Base-by-base conservation (phyloP, 2,113 vertebrate genomes). In the Nerophis ophidion region DNA sequence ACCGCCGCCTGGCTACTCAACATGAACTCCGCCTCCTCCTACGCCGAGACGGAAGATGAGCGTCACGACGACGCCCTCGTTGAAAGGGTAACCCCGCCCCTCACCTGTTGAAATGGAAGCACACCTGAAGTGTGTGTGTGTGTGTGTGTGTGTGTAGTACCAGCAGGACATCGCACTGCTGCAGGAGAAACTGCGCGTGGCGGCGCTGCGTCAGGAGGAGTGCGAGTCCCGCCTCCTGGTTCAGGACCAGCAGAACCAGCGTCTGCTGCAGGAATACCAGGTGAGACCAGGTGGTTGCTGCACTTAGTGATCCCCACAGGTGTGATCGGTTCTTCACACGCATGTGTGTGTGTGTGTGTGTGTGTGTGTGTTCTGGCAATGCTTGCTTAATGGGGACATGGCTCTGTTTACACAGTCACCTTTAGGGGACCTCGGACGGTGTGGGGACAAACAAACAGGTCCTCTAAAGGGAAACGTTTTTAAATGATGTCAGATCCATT, bases 1-100 rank as follows among this genome's bases (percentile, higher is more conserved):
- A 99, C 95, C 0, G 96, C 96, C 5, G 96, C 95, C 79, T 99
- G 96, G 96, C 92, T 98, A 79, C 92, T 99, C 88, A 99, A 95
- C 89, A 98, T 99, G 96, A 99, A 98, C 72, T 80, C 85, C 0
- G 44, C 79, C 57, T 89, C 93, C 49, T 94, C 95, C 81, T 95
- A 96, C 72, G 92, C 94, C 71, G 96, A 98, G 88, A 89, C 94
- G 61, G 96, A 98, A 83, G 92, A 92, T 40, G 89, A 90, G 91
- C 82, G 90, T 81, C 91, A 94, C 17, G 89, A 91, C 19, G 84
- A 89, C 82, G 90, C 92, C 78, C 91, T 94, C 76, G 88, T 92
- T 68, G 96, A 98, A 85, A 98, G 98, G 93, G 96, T 98, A n/a
- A 38, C 35, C 13, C 1, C 12, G 19, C 7, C 2, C 7, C 8